These are phyloP conservation scores for Digitonthophagus gazella DNA, from an alignment of 2,888 invertebrate species.

Conservation along the genomic window DNA sequence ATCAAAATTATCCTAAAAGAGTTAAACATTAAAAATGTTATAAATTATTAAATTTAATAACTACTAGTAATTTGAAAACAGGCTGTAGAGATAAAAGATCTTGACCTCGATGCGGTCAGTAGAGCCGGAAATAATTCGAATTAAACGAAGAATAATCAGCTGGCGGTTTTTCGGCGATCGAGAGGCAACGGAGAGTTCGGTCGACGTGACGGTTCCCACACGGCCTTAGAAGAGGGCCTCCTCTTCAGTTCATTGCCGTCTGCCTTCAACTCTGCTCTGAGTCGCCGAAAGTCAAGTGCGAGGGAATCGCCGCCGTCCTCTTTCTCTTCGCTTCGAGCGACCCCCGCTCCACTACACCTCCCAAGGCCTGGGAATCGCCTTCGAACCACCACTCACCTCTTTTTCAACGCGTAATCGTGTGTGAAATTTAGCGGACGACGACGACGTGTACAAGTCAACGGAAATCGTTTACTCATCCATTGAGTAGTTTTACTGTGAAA, in stretches of 20 bases:
- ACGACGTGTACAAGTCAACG: background rate
- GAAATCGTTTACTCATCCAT: background rate
- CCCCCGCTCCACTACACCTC: background rate
- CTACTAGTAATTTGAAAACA: too few relatives aligned
- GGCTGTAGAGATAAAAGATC: too few relatives aligned
- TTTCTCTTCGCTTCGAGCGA: background rate
- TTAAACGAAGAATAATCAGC: background rate
- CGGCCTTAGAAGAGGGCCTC: background rate
- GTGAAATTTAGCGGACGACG: background rate
- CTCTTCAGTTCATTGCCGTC: background rate
- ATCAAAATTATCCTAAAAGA: too few relatives aligned
- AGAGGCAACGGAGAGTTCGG: too few relatives aligned
- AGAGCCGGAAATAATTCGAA: background rate
- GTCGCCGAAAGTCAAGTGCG: background rate
- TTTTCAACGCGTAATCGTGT: background rate
- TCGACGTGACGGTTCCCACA: background rate
- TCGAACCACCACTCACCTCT: background rate
- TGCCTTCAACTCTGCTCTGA: background rate
- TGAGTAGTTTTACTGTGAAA: background rate
- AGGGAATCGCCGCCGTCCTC: background rate
- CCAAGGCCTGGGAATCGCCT: background rate
- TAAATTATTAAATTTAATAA: too few relatives aligned
- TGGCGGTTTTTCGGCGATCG: background rate
- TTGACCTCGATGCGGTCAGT: background rate
- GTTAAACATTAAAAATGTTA: too few relatives aligned